Evolutionary conservation across 2,797 vertebrate species (phyloP), one percentile per base, ranked within the genome.

Genomic region (Urosaurus nigricauda): DNA sequence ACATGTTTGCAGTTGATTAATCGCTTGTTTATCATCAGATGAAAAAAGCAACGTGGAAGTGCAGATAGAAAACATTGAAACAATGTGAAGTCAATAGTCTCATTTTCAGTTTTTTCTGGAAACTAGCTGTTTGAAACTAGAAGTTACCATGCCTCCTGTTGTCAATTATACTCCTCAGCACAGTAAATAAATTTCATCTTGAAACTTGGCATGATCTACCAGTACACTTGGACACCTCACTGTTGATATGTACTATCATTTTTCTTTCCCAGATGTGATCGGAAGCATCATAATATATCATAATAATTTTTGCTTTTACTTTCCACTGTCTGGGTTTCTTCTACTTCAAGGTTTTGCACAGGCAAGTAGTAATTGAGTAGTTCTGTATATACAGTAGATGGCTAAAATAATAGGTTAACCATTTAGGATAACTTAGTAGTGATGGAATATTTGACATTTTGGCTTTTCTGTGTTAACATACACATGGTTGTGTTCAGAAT

Each of bases 1-100:
- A 2, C 13, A 32, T 0, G 35, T 58, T 83, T 56, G 37, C 70
- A 79, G n/a, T 87, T 91, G 32, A 26, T 85, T 91, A 78, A 74
- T 71, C 0, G 0, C 58, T 88, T 81, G 63, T 75, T 83, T 63
- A 2, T 85, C 87, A 58, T 26, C 56, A 37, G 0, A 8, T 4
- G n/a, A 40, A 26, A 82, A 81, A 60, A 47, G 71, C 40, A 12
- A 60, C 77, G 60, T 74, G 47, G 1, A 74, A 60, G 71, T 40
- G 83, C 58, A 60, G 53, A 56, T 17, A 19, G 78, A 56, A 84
- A 74, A 51, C 35, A 0, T 3, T 21, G 53, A 17, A 7, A 70
- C 65, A 19, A 12, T 19, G 63, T 24, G 26, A 43, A 40, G n/a
- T 5, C 51, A 58, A 37, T 35, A 53, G 35, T 32, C 14, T 24